phyloP scores from a whole-genome alignment of 1,140 invertebrate genomes.

The Procambarus clarkii region DNA sequence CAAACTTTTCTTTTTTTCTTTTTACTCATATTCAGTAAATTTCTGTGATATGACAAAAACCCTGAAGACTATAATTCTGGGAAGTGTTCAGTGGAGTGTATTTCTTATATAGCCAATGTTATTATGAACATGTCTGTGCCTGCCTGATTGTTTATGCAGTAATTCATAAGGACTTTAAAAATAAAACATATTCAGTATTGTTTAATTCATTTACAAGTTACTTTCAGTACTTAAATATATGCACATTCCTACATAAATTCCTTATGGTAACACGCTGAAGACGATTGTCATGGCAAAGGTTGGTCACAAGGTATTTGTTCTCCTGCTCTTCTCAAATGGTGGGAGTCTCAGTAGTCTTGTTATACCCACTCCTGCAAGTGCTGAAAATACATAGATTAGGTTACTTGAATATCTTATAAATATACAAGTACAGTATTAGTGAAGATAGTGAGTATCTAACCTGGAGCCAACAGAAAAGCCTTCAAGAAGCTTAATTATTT shows the following conservation, averaged over 20 bases:
- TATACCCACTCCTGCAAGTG: conserved; percentile 29
- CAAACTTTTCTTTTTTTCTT: neutral
- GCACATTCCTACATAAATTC: too few species aligned
- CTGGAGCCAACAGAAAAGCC: too few species aligned
- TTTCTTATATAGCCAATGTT: neutral
- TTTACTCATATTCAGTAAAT: neutral
- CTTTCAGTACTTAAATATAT: neutral
- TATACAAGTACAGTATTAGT: too few species aligned
- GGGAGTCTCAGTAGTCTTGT: conserved; percentile 36
- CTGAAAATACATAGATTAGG: conserved; percentile 1
- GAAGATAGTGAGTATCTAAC: too few species aligned
- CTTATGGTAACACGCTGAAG: too few species aligned
- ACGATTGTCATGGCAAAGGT: neutral
- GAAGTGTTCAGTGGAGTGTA: neutral
- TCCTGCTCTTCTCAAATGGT: conserved; percentile 37
- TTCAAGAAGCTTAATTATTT: too few species aligned
- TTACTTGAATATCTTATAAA: too few species aligned
- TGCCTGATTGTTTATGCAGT: conserved; percentile 15
- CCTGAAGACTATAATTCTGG: neutral
- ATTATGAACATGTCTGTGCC: conserved; percentile 2
- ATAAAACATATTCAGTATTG: neutral
- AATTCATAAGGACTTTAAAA: conserved; percentile 5
- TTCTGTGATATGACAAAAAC: neutral
- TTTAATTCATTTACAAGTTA: conserved; percentile 12
- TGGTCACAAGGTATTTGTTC: neutral